Base-by-base conservation (phyloP, 2,113 vertebrate genomes). In the Labeo catla region DNA sequence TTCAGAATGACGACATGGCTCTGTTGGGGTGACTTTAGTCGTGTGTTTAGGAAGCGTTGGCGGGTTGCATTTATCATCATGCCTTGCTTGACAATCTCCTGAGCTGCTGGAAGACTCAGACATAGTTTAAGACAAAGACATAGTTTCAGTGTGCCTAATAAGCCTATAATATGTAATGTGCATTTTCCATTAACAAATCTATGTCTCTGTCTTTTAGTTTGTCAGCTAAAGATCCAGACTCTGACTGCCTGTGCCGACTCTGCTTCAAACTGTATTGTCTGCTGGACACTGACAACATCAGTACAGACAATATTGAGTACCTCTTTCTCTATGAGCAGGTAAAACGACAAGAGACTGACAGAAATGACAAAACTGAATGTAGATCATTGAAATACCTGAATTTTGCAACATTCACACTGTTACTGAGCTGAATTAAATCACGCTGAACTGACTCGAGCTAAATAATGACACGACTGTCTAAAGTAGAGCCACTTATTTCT, bases 271-370 rank as follows among this genome's bases (percentile, higher is more conserved):
- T 98, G 84, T 97, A 98, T 59, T 97, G 97, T 78, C 96, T 97
- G 86, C 87, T 99, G 91, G 97, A 97, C 66, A 95, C 95, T 0
- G 97, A 97, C 86, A 95, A 92, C 4, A 96, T 98, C 89, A 95
- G 96, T 0, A 94, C 95, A 3, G 96, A 98, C 89, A 96, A 96
- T 91, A 94, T 97, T 15, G 97, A 98, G 91, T 96, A 98, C 28
- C 93, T 96, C 77, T 96, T 99, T 89, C 96, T 99, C 72, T 99
- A 98, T 5, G 97, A 98, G 92, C 97, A 98, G 96, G 97, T 98
- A 89, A 82, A 59, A 57, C 2, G 0, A 34, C 15, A 50, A 28
- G 2, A 70, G 4, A 47, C 7, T 8, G 13, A 3, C 49, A 15
- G 47, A 76, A 76, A 50, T 52, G n/a, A 76, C 5, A 68, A 39